Conservation (phyloP, 2,113 vertebrate genomes). For the Crotalus horridus region DNA sequence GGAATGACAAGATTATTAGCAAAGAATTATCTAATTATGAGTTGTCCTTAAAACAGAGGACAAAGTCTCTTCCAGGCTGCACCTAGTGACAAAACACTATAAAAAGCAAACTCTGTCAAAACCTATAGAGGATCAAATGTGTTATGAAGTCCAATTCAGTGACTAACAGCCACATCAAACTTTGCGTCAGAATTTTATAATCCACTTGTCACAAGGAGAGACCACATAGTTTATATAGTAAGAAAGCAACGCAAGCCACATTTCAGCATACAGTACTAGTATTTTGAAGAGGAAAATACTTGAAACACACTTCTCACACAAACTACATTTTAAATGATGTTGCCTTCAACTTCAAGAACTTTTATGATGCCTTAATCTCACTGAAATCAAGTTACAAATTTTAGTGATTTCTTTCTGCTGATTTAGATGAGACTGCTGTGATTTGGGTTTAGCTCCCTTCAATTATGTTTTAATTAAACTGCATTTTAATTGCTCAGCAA, state of each 20-base stretch:
- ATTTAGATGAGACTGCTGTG: neutral
- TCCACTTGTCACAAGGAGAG: neutral
- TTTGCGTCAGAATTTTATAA: neutral
- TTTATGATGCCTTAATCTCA: neutral
- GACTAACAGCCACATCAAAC: neutral
- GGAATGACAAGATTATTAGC: neutral
- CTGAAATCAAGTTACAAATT: neutral
- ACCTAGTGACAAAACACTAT: neutral
- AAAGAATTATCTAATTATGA: neutral
- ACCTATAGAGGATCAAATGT: neutral
- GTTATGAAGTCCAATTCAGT: neutral
- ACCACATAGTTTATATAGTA: neutral
- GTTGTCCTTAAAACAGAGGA: neutral
- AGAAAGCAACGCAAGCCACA: neutral
- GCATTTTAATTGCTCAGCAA: neutral
- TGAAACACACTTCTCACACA: neutral
- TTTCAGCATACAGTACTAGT: neutral
- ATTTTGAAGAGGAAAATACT: neutral
- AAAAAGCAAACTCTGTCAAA: neutral
- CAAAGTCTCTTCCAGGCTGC: neutral
- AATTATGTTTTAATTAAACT: neutral
- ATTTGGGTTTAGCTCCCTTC: neutral
- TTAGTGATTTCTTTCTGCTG: neutral
- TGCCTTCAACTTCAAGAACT: neutral
- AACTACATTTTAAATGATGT: neutral